Evolutionary conservation across 1,140 invertebrate genomes (phyloP).

Genomic region (Octopus bimaculoides): DNA sequence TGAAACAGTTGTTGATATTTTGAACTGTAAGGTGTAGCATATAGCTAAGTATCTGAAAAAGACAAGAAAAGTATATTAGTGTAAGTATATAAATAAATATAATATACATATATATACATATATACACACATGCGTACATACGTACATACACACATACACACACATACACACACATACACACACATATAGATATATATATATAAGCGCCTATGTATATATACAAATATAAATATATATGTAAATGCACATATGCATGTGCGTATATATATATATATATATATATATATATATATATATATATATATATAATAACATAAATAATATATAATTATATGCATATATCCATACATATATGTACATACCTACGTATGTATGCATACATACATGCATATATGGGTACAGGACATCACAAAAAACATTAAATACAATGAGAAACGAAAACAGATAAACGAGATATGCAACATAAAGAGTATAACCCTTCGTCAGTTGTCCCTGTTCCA

Average conservation of each 20-base stretch:
- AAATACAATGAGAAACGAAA: too few species aligned
- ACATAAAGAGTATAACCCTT: too few species aligned
- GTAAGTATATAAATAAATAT: too few species aligned
- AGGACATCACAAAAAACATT: too few species aligned
- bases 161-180: neutral
- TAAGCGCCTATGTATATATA: neutral
- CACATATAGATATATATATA: neutral
- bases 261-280: constrained; percentile 1
- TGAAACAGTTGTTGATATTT: constrained; percentile 82
- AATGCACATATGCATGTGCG: neutral
- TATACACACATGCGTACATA: neutral
- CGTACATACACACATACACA: too few species aligned
- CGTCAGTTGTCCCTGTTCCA: too few species aligned
- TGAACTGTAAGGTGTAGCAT: constrained; percentile 88
- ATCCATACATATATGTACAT: neutral
- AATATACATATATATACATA: neutral
- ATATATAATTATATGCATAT: neutral
- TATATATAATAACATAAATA: neutral
- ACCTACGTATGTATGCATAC: neutral
- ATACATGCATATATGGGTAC: neutral
- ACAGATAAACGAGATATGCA: too few species aligned
- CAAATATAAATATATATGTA: neutral
- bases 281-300: neutral
- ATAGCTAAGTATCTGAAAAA: constrained; percentile 84
- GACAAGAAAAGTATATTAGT: constrained; percentile 11